Base-by-base conservation (phyloP, 2,888 invertebrate species). In the Vesta saturnalis region DNA sequence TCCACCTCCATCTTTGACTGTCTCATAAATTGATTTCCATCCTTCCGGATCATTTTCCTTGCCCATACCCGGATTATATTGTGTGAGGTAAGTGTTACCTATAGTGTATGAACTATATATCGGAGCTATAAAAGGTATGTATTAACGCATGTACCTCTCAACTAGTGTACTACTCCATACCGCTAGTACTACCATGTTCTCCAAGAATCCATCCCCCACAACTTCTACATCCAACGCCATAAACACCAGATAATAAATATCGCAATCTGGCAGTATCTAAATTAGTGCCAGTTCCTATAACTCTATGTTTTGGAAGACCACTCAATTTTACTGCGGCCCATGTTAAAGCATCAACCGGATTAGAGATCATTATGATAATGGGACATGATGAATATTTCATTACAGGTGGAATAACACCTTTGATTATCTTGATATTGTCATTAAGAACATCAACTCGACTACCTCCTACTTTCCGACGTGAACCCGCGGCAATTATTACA, bases 301-400 rank as follows among this genome's bases (percentile, higher is more conserved):
- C 94, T 35, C 92, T 73, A 81, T 95, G 89, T 82, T 91, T 91
- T 8, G 96, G 95, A 74, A 97, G 86, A 4, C 96, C 95, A 73
- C 95, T 95, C 63, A 97, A 82, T 84, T 94, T 96, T 96, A 96
- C 97, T n/a, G 96, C 92, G 10, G 96, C 94, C 82, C 94, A 96
- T 0, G 96, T 96, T 79, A 97, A 86, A 70, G 96, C 91, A 81
- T 97, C 97, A 23, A 95, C 95, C 0, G 97, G 97, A 83, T 97
- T 97, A 75, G 94, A 94, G 3, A 97, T 96, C 78, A 97, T 90
- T 70, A 97, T 78, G 22, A 97, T 84, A 64, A 95, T 90, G 10
- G 95, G 90, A 76, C 96, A 89, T 0, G 97, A 96, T 70, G 95
- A 95, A 85, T 95, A 87, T 80, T 92, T 88, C 4, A 94, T 88